phyloP scores from a whole-genome alignment of 2,797 vertebrate species.

The Pantherophis vulpinus region DNA sequence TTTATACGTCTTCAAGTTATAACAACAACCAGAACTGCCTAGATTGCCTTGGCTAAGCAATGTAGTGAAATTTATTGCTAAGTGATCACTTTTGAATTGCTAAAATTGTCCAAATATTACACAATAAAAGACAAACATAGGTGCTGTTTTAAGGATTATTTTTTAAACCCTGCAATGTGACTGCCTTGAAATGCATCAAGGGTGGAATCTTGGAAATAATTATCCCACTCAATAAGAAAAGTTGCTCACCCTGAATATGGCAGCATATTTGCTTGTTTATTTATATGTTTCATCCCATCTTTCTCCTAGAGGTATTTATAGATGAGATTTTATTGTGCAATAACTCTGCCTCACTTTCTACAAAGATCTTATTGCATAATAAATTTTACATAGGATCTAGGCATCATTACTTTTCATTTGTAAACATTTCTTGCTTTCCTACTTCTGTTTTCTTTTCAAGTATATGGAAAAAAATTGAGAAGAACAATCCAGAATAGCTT shows the following conservation, averaged over 20 bases:
- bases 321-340: not conserved
- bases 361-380: not conserved
- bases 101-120: not conserved
- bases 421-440: not conserved
- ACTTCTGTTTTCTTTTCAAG: not conserved
- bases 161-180: not conserved
- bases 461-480: not conserved
- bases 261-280: not conserved
- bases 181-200: not conserved
- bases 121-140: not conserved
- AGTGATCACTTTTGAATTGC: not conserved
- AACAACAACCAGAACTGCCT: not conserved
- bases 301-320: not conserved
- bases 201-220: not conserved
- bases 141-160: not conserved
- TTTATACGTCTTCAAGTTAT: not conserved
- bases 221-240: not conserved
- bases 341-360: not conserved
- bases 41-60: not conserved
- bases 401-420: not conserved
- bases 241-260: not conserved
- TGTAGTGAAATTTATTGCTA: not conserved
- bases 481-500: not conserved
- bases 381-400: not conserved
- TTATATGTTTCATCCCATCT: not conserved